Evolutionary conservation across 2,113 vertebrate genomes (phyloP).

Genomic region (Charadrius vociferus): DNA sequence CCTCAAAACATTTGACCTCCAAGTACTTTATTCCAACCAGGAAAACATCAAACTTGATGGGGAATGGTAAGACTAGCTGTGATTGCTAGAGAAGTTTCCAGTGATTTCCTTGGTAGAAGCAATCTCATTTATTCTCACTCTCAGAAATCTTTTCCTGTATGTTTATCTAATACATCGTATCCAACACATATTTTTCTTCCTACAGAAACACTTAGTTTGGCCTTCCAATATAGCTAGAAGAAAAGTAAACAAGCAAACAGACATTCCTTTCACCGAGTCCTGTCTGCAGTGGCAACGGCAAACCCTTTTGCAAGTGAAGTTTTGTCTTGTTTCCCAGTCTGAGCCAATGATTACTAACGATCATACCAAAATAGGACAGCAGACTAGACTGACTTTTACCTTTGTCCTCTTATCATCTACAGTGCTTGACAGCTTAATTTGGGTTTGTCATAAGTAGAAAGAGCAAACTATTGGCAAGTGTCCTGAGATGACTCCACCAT

Average conservation of each 20-base stretch:
- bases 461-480: slow-evolving; percentile 3
- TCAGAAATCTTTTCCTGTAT: background rate
- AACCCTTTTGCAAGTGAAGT: background rate
- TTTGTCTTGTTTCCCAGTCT: background rate
- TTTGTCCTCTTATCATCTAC: slow-evolving; percentile 5
- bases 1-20: background rate
- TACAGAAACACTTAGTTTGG: background rate
- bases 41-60: background rate
- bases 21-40: background rate
- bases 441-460: background rate
- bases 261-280: background rate
- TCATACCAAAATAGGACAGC: slow-evolving; percentile 4
- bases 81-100: background rate
- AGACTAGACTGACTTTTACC: slow-evolving; percentile 2
- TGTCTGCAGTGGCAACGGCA: background rate
- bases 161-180: background rate
- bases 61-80: background rate
- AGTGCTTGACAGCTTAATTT: background rate
- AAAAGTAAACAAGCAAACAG: slow-evolving; percentile 3
- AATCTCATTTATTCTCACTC: background rate
- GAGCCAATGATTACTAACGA: background rate
- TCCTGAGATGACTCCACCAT: slow-evolving; percentile 9
- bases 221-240: background rate
- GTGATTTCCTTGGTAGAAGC: background rate
- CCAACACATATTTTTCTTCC: background rate